Percentiles rank a stretch among this genome's conserved stretches.
phyloP scores from a whole-genome alignment of 1,140 invertebrate genomes.

The Bombus waltoni region DNA sequence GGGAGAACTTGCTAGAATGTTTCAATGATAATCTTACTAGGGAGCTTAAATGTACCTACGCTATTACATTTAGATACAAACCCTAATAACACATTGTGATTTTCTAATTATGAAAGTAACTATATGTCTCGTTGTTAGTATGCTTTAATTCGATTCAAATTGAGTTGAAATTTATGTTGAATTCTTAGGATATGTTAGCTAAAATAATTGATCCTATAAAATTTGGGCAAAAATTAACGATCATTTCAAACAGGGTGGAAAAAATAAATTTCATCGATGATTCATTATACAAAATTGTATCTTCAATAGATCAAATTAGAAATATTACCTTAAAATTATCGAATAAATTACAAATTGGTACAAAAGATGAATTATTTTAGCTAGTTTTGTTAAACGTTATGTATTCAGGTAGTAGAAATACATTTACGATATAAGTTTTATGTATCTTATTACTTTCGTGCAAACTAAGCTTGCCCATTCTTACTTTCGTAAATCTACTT shows the following conservation, averaged over 20 bases:
- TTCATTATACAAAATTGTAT: no score
- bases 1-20: not conserved
- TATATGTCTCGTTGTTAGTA: not conserved
- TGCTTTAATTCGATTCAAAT: not conserved
- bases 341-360: not conserved
- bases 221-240: not conserved
- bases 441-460: conserved; percentile 29
- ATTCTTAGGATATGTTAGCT: not conserved
- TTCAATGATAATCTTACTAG: not conserved
- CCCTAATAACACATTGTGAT: conserved; percentile 14
- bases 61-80: conserved; percentile 30
- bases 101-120: conserved; percentile 2
- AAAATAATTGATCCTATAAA: conserved; percentile 38
- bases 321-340: not conserved
- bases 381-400: not conserved
- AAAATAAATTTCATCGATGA: no score
- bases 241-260: not conserved
- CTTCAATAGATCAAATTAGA: no score
- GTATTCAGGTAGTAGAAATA: not conserved
- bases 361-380: conserved; percentile 31
- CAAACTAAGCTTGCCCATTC: conserved; percentile 17
- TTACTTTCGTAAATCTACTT: conserved; percentile 5
- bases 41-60: not conserved
- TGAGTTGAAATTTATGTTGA: not conserved
- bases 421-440: not conserved